Evolutionary conservation across 1,140 invertebrate species (phyloP).

Genomic region (Musca domestica): DNA sequence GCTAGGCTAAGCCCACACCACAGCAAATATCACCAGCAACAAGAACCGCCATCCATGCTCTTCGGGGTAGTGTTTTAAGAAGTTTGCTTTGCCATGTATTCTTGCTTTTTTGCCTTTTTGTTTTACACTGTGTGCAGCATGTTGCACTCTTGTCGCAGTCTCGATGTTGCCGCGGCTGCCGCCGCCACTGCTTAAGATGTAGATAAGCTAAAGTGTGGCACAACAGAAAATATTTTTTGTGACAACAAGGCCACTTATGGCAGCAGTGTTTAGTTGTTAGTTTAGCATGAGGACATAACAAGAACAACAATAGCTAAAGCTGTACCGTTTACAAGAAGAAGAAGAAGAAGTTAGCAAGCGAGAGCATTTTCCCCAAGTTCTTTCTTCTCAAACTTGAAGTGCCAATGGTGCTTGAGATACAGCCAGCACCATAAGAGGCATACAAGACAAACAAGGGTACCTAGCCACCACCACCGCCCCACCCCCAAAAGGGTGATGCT

Average conservation of each 20-base stretch:
- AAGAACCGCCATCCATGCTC: neutral
- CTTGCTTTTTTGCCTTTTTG: neutral
- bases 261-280: slow-evolving; percentile 9
- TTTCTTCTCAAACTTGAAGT: neutral
- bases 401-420: slow-evolving; percentile 7
- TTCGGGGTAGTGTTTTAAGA: slow-evolving; percentile 1
- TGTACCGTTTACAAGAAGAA: too few species aligned
- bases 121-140: neutral
- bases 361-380: too few species aligned
- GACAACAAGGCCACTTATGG: slow-evolving; percentile 18
- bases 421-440: too few species aligned
- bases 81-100: neutral
- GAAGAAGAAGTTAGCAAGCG: too few species aligned
- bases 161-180: neutral
- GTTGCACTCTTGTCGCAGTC: neutral
- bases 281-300: too few species aligned
- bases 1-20: too few species aligned
- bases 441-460: too few species aligned
- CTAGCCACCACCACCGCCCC: too few species aligned
- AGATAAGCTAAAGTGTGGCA: slow-evolving; percentile 17
- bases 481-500: too few species aligned
- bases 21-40: too few species aligned
- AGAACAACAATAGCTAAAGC: too few species aligned
- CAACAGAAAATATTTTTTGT: slow-evolving; percentile 12
- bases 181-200: slow-evolving; percentile 4